phyloP scores from a whole-genome alignment of 2,797 vertebrate species.

The Acestrorhynchus altus region DNA sequence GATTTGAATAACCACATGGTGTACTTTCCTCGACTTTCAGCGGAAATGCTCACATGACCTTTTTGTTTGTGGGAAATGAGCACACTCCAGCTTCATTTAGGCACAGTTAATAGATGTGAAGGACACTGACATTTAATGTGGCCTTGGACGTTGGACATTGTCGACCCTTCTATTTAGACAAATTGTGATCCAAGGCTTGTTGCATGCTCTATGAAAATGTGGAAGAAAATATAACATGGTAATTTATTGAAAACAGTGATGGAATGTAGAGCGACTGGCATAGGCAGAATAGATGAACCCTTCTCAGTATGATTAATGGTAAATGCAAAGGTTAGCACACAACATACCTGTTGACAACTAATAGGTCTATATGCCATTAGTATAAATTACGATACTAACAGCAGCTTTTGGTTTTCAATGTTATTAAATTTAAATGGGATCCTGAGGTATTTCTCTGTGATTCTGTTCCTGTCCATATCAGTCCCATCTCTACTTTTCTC shows the following conservation, averaged over 20 bases:
- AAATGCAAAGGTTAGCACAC: too few species aligned
- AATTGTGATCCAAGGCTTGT: background rate
- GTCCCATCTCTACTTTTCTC: too few species aligned
- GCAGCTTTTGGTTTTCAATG: too few species aligned
- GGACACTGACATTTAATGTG: conserved; percentile 26
- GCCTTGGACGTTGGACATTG: conserved; percentile 11
- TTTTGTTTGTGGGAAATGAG: conserved; percentile 31
- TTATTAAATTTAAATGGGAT: too few species aligned
- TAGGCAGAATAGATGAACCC: too few species aligned
- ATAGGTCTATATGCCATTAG: too few species aligned
- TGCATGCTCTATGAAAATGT: background rate
- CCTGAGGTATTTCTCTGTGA: too few species aligned
- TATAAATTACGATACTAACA: too few species aligned
- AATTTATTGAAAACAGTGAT: background rate
- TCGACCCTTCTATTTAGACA: conserved; percentile 6
- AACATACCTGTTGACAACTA: too few species aligned
- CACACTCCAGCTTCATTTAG: background rate
- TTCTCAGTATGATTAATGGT: too few species aligned
- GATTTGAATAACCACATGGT: conserved; percentile 14
- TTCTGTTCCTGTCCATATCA: too few species aligned
- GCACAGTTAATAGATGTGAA: conserved; percentile 14
- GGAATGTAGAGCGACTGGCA: background rate
- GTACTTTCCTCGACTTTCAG: background rate
- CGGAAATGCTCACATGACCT: background rate
- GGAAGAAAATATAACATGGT: background rate